Percentiles rank a stretch among this genome's conserved stretches.
Evolutionary conservation across 2,888 invertebrate genomes (phyloP).

Genomic region (Troides aeacus): DNA sequence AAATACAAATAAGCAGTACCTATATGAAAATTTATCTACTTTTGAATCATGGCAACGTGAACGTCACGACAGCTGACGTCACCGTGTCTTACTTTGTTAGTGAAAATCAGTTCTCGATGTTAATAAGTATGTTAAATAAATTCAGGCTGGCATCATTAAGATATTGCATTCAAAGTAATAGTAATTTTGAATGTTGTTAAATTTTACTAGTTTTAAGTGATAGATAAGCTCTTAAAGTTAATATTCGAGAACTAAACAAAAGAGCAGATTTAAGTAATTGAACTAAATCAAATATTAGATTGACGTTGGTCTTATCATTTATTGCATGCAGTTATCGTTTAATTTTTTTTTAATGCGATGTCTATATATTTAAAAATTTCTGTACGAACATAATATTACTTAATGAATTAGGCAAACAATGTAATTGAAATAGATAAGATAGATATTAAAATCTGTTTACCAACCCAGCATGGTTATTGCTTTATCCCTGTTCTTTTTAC

Average conservation of each 20-base stretch:
- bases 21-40: background rate
- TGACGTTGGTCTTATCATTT: too few species aligned
- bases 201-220: background rate
- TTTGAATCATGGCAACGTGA: background rate
- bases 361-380: background rate
- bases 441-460: slow-evolving; percentile 45
- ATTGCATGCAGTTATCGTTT: too few species aligned
- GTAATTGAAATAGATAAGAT: background rate
- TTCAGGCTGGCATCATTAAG: background rate
- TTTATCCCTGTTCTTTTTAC: slow-evolving; percentile 69
- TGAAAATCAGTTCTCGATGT: too few species aligned
- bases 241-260: background rate
- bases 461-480: slow-evolving; percentile 91
- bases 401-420: background rate
- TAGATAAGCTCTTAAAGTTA: background rate
- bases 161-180: background rate
- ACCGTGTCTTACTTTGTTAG: background rate
- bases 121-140: background rate
- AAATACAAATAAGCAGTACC: too few species aligned
- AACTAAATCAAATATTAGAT: background rate
- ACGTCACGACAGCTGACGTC: background rate
- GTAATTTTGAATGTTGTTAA: background rate
- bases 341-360: background rate
- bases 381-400: too few species aligned
- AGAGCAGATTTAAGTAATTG: background rate